phyloP scores from a whole-genome alignment of 2,797 vertebrate species.

The Monodelphis domestica region DNA sequence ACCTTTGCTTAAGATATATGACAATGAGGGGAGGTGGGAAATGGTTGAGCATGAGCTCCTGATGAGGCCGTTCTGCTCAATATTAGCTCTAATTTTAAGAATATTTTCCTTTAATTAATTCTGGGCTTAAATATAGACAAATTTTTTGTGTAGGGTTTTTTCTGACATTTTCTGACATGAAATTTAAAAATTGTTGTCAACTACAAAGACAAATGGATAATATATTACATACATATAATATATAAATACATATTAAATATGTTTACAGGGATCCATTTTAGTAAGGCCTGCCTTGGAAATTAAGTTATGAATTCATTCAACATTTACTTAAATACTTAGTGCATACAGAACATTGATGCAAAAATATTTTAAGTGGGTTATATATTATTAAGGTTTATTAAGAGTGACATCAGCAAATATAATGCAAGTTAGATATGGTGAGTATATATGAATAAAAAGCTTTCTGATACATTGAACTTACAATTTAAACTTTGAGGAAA shows the following conservation, averaged over 20 bases:
- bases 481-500: neutral
- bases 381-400: neutral
- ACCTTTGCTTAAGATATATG: neutral
- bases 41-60: neutral
- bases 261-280: neutral
- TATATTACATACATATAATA: no score
- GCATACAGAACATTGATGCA: neutral
- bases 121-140: neutral
- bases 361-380: neutral
- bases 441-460: neutral
- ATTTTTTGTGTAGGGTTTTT: neutral
- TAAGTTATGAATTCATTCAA: neutral
- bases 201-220: neutral
- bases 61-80: neutral
- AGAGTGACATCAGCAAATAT: neutral
- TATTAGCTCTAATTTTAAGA: neutral
- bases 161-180: neutral
- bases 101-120: neutral
- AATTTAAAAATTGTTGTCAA: neutral
- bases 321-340: neutral
- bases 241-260: no score
- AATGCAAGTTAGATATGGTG: neutral
- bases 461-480: neutral
- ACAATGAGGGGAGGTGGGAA: neutral
- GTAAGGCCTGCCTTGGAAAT: neutral